Evolutionary conservation across 2,113 vertebrate species (phyloP).

Genomic region (Lipophrys pholis): DNA sequence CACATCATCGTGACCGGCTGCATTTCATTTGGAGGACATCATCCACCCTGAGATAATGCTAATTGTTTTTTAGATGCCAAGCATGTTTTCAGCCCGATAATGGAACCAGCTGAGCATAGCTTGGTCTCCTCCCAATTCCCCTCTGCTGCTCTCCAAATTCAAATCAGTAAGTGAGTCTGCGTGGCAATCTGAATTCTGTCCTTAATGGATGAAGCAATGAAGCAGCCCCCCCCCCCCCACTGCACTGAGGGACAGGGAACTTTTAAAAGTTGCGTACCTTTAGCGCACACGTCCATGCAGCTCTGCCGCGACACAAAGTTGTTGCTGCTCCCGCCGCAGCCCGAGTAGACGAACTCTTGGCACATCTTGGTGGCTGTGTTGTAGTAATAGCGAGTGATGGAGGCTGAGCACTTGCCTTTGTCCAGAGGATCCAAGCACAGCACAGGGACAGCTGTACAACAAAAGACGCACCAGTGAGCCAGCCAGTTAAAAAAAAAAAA

Average conservation of each 20-base stretch:
- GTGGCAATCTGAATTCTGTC: not conserved
- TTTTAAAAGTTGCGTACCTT: conserved; percentile 76
- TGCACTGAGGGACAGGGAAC: not conserved
- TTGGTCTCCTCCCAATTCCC: not conserved
- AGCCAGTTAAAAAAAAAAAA: not conserved
- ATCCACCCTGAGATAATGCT: not conserved
- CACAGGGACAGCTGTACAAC: conserved; percentile 80
- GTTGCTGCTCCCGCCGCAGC: conserved; percentile 93
- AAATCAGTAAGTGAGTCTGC: not conserved
- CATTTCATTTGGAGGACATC: conserved; percentile 12
- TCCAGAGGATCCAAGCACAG: conserved; percentile 89
- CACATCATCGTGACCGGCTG: conserved; percentile 2
- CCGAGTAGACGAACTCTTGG: conserved; percentile 88
- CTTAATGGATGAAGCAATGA: conserved; percentile 9
- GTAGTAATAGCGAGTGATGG: conserved; percentile 90
- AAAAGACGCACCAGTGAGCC: not conserved
- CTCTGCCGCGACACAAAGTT: conserved; percentile 86
- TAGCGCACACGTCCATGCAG: conserved; percentile 86
- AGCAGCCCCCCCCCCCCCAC: not conserved
- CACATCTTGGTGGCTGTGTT: conserved; percentile 84
- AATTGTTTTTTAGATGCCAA: conserved; percentile 5
- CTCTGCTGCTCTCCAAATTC: conserved; percentile 6
- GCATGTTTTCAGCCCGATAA: conserved; percentile 8
- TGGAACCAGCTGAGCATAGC: conserved; percentile 14
- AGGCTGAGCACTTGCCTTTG: conserved; percentile 88